phyloP scores from a whole-genome alignment of 2,888 invertebrate species.

The Drosophila mimetica region DNA sequence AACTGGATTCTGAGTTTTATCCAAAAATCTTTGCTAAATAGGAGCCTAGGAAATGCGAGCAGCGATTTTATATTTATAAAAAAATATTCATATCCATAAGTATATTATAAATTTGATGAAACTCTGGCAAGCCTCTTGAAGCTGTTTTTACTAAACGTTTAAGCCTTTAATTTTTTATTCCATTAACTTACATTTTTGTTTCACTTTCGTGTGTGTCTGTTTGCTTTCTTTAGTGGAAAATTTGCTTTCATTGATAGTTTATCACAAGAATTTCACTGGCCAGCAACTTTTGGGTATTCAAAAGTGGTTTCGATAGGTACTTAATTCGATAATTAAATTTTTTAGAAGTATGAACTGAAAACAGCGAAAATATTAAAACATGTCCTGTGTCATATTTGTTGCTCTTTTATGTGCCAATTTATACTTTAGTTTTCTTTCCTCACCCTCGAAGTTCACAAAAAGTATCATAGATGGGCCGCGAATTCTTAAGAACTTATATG shows the following conservation, averaged over 20 bases:
- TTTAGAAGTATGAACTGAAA: no score
- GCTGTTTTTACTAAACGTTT: constrained; percentile 37
- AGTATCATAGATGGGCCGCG: no score
- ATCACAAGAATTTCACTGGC: constrained; percentile 58
- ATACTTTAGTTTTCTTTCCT: no score
- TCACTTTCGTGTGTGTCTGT: not conserved
- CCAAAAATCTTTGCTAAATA: constrained; percentile 40
- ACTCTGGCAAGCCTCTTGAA: constrained; percentile 52
- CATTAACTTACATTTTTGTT: constrained; percentile 9
- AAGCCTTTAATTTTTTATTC: constrained; percentile 40
- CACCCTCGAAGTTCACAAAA: no score
- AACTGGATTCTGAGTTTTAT: constrained; percentile 17
- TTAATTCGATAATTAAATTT: no score
- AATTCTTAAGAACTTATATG: no score
- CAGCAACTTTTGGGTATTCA: not conserved
- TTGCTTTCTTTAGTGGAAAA: constrained; percentile 40
- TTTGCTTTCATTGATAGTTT: constrained; percentile 69
- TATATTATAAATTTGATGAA: constrained; percentile 42
- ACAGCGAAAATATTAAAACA: no score
- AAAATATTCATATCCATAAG: constrained; percentile 44
- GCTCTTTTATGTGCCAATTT: no score
- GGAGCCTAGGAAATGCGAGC: constrained; percentile 49
- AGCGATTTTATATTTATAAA: constrained; percentile 41
- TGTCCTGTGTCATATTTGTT: no score
- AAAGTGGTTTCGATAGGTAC: not conserved